Conservation (phyloP, 2,797 vertebrate species). For the Cottoperca gobio region DNA sequence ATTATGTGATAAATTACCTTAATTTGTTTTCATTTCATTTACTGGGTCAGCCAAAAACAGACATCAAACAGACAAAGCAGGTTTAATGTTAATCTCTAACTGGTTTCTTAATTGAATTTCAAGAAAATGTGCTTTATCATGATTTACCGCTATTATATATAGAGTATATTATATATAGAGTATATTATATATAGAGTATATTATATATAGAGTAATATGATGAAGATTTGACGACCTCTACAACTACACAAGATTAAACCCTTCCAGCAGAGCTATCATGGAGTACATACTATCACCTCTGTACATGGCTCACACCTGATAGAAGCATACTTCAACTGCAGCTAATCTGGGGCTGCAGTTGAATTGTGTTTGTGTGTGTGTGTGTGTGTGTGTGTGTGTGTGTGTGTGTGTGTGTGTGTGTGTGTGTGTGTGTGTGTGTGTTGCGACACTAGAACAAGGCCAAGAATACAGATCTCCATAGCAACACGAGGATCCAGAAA, state of each 20-base stretch:
- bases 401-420: constrained; percentile 10
- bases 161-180: background rate
- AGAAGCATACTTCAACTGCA: constrained; percentile 54
- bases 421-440: background rate
- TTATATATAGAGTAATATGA: too few relatives aligned
- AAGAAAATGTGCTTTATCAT: background rate
- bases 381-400: constrained; percentile 13
- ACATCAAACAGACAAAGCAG: background rate
- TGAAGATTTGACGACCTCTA: background rate
- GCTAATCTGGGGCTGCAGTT: constrained; percentile 12
- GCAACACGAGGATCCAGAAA: constrained; percentile 57
- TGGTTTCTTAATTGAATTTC: background rate
- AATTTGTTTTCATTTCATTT: constrained; percentile 12
- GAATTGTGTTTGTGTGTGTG: background rate
- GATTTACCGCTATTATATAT: fast-evolving
- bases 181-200: background rate
- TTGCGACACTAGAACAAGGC: constrained; percentile 8
- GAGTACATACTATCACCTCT: constrained; percentile 44
- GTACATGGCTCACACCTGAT: constrained; percentile 56
- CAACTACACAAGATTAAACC: background rate
- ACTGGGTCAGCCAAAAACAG: background rate
- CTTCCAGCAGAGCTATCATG: background rate
- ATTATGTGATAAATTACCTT: constrained; percentile 28
- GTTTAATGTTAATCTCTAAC: constrained; percentile 4
- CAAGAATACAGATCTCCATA: constrained; percentile 40